Percentiles rank a stretch among this genome's conserved stretches.
Conservation (phyloP, 2,888 invertebrate species). For the Volucella inanis region DNA sequence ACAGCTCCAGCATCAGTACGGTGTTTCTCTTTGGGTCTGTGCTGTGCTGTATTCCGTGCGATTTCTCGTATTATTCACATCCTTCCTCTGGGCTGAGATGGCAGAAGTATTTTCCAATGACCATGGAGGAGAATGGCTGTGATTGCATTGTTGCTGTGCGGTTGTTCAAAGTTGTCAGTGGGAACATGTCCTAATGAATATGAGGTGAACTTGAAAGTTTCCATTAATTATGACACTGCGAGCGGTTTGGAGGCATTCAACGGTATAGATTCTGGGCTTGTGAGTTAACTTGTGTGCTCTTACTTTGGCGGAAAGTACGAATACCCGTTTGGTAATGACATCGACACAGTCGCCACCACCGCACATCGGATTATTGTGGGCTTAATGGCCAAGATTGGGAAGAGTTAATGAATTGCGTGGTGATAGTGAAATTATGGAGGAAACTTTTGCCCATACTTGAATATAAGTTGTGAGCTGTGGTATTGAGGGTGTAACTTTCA, state of each 20-base stretch:
- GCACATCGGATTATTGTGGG: conserved; percentile 1
- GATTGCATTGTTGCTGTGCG: conserved; percentile 64
- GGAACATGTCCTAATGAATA: conserved; percentile 66
- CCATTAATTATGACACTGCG: conserved; percentile 64
- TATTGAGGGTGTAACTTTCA: conserved; percentile 1
- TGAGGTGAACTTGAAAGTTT: conserved; percentile 67
- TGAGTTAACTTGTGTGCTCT: conserved; percentile 26
- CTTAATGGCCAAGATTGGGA: conserved; percentile 31
- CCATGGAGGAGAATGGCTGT: conserved; percentile 38
- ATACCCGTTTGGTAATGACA: conserved; percentile 17
- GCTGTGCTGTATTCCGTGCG: conserved; percentile 33
- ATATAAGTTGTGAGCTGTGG: background rate
- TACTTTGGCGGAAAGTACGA: conserved; percentile 10
- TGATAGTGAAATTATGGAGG: conserved; percentile 24
- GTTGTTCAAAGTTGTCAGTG: conserved; percentile 38
- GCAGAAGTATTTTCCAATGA: background rate
- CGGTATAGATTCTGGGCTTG: background rate
- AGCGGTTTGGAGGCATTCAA: conserved; percentile 30
- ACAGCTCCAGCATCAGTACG: conserved; percentile 36
- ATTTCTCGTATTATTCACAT: conserved; percentile 65
- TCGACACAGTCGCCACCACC: background rate
- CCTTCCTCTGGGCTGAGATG: conserved; percentile 26
- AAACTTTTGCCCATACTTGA: background rate
- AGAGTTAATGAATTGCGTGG: conserved; percentile 16
- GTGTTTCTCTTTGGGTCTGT: conserved; percentile 5